Evolutionary conservation across 2,113 vertebrate species (phyloP).

Genomic region (Propithecus coquereli): DNA sequence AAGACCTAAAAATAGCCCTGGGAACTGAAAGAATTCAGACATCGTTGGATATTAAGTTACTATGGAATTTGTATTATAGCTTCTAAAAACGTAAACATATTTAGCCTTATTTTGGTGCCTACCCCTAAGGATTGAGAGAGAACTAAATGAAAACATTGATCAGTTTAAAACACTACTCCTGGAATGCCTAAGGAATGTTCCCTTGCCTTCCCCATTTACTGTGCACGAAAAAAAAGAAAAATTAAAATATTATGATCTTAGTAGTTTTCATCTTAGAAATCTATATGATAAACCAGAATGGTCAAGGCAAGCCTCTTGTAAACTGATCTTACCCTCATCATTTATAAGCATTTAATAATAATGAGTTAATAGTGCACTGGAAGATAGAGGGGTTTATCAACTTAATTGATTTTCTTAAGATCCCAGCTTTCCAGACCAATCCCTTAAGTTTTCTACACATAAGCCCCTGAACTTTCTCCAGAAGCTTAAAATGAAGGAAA

Average conservation of each 20-base stretch:
- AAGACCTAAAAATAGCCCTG: constrained; percentile 62
- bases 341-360: constrained; percentile 50
- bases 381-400: constrained; percentile 1
- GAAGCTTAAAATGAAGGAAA: neutral
- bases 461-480: constrained; percentile 1
- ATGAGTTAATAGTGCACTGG: neutral
- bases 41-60: constrained; percentile 55
- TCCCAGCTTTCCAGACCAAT: constrained; percentile 18
- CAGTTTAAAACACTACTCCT: constrained; percentile 31
- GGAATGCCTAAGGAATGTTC: constrained; percentile 53
- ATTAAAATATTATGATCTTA: constrained; percentile 35
- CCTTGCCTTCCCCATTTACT: neutral
- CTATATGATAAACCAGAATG: neutral
- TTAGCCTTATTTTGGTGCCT: constrained; percentile 64
- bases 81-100: constrained; percentile 61
- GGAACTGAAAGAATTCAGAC: constrained; percentile 51
- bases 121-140: constrained; percentile 48
- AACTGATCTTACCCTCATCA: neutral
- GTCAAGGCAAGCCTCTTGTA: neutral
- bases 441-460: neutral
- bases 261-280: constrained; percentile 10
- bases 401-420: constrained; percentile 20
- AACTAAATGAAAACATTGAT: constrained; percentile 63
- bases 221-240: neutral
- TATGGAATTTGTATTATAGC: constrained; percentile 53